Base-by-base conservation (phyloP, 2,797 vertebrate species). In the Chromobotia macracanthus region DNA sequence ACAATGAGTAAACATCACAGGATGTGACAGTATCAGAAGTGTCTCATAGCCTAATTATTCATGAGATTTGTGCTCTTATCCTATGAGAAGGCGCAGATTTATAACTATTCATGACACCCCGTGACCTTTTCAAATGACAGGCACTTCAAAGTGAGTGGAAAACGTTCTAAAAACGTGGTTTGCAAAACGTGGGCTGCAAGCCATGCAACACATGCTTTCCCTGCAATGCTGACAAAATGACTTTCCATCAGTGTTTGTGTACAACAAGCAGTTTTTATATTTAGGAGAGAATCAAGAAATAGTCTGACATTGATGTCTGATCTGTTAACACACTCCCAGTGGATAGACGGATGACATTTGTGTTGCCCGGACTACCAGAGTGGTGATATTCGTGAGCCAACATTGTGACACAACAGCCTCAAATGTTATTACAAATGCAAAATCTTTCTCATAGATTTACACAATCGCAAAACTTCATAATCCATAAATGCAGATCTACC, bases 91-190 rank as follows among this genome's bases (percentile, higher is more conserved):
- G 23, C 13, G 5, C 15, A 10, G 15, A 23, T 60, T 50, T n/a
- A 15, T 35, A 21, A 53, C 35, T 53, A 21, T n/a, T 65, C 13
- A 38, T 74, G 46, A 53, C 10, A 19, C 16, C 18, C 2, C 3
- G n/a, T 64, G 72, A 74, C n/a, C 58, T 74, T 65, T 65, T 21
- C 51, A 51, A 55, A 7, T 72, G 51, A 16, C 12, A 19, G 23
- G 8, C 48, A 56, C 13, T 58, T 65, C 60, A 65, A 65, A 65
- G 31, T 2, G 3, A 18, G 28, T 23, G 19, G 44, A 64, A 75
- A 53, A 3, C 19, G 12, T 66, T 75, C 19, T 55, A 11, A 65
- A 65, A 75, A 28, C 28, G 23, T 38, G 18, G 50, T 7, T n/a
- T n/a, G n/a, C n/a, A n/a, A n/a, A n/a, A n/a, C n/a, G n/a, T n/a